These are phyloP conservation scores for Ischnus inquisitorius DNA, from an alignment of 2,888 invertebrate species.

Conservation along the genomic window DNA sequence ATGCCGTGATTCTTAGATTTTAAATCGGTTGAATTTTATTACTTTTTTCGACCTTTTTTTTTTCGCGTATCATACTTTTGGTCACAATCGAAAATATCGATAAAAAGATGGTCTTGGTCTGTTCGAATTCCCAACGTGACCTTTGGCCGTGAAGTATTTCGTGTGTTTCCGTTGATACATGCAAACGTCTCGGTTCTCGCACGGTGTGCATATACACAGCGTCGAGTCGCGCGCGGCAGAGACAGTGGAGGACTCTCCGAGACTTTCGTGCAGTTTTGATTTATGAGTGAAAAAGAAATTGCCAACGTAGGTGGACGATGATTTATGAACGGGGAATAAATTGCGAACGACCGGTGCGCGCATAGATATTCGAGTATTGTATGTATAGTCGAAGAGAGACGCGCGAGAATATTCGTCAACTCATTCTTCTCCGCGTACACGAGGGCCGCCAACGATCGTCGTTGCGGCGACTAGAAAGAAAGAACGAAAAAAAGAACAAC, in stretches of 20 bases:
- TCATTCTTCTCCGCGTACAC: slow-evolving; percentile 21
- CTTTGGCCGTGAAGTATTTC: slow-evolving; percentile 32
- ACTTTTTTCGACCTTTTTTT: neutral
- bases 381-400: slow-evolving; percentile 43
- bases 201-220: slow-evolving; percentile 11
- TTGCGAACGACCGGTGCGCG: slow-evolving; percentile 74
- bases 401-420: slow-evolving; percentile 53
- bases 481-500: neutral
- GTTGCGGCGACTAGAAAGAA: neutral
- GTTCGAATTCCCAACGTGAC: neutral
- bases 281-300: slow-evolving; percentile 80
- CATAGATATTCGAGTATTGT: slow-evolving; percentile 39
- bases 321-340: slow-evolving; percentile 79
- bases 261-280: slow-evolving; percentile 73
- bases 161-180: slow-evolving; percentile 2
- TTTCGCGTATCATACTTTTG: neutral
- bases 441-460: slow-evolving; percentile 17
- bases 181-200: slow-evolving; percentile 27
- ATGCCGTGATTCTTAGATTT: too few species aligned
- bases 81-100: neutral
- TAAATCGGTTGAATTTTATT: neutral
- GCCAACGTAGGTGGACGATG: slow-evolving; percentile 80
- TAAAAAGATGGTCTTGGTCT: neutral
- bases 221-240: slow-evolving; percentile 22
- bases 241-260: slow-evolving; percentile 27